phyloP scores from a whole-genome alignment of 2,113 vertebrate genomes.

The Rhea pennata region DNA sequence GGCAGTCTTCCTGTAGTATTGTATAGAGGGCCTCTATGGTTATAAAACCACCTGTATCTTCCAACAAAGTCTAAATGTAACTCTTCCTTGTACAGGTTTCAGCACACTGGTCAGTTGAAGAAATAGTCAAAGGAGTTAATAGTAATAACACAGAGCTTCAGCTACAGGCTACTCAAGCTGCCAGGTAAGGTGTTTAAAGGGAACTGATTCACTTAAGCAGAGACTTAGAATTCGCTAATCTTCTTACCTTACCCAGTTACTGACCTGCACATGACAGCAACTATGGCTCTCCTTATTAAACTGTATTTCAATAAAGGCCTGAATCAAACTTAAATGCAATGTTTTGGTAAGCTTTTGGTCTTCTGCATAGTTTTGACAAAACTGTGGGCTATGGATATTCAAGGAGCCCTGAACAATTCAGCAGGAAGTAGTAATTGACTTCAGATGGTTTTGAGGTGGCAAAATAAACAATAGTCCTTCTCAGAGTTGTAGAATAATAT shows the following conservation, averaged over 20 bases:
- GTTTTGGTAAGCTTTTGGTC: background rate
- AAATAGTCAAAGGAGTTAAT: slow-evolving; percentile 86
- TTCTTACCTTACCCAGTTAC: too few species aligned
- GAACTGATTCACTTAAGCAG: background rate
- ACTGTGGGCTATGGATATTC: background rate
- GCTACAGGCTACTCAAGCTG: slow-evolving; percentile 90
- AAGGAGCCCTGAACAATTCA: background rate
- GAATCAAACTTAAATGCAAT: background rate
- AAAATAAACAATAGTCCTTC: background rate
- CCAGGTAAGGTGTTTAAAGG: slow-evolving; percentile 78
- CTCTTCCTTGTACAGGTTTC: slow-evolving; percentile 69
- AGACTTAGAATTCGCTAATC: too few species aligned
- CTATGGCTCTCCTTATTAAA: background rate
- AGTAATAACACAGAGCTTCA: slow-evolving; percentile 81
- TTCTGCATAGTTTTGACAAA: background rate
- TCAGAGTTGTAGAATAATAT: background rate
- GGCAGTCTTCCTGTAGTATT: fast-evolving
- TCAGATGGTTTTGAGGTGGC: background rate
- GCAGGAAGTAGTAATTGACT: background rate
- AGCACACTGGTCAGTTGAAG: slow-evolving; percentile 88
- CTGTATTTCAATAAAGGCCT: background rate
- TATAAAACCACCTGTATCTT: fast-evolving
- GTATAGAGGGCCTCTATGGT: background rate
- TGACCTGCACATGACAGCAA: too few species aligned
- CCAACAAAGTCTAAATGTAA: background rate